Evolutionary conservation across 2,888 invertebrate genomes (phyloP), one percentile per base, ranked within the genome.

Genomic region (Mythimna pallens): DNA sequence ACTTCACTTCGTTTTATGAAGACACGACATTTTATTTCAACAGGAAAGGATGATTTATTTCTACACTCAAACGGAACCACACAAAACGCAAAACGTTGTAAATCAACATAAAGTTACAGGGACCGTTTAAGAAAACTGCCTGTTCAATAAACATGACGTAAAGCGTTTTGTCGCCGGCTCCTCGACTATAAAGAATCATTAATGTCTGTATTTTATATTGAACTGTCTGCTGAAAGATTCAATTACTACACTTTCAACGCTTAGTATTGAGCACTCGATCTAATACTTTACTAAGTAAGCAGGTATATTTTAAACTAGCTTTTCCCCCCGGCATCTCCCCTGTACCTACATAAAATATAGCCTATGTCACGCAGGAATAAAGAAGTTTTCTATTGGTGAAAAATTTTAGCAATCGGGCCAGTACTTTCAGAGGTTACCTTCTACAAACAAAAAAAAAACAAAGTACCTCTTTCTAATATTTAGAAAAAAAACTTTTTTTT

Each of bases 211-310:
- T 76, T 79, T 79, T 76, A 75, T 70, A 78, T 74, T 40, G 70
- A 59, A 58, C 65, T 75, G 70, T 70, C 63, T 55, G 57, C 67
- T 79, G 47, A 79, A 79, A 79, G 76, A 79, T 79, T 79, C 79
- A 75, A 76, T 79, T 79, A 79, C 75, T 65, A 62, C 57, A 70
- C 58, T 78, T 69, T 74, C 58, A 69, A 55, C 58, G 58, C 58
- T 66, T 50, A 63, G 58, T 58, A 69, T 55, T 62, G 52, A 62
- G 34, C 12, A 76, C 61, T 62, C 40, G 54, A 30, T 52, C 30
- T 59, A 14, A 66, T 20, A 30, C 20, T 34, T 43, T 22, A 34
- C 20, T 40, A 40, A 5, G 34, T 57, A 9, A 20, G 30, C 3
- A 30, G 30, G 30, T 30, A 30, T 30, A 3, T 30, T 30, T 30